Evolutionary conservation across 2,113 vertebrate species (phyloP).

Genomic region (Coreoperca whiteheadi): DNA sequence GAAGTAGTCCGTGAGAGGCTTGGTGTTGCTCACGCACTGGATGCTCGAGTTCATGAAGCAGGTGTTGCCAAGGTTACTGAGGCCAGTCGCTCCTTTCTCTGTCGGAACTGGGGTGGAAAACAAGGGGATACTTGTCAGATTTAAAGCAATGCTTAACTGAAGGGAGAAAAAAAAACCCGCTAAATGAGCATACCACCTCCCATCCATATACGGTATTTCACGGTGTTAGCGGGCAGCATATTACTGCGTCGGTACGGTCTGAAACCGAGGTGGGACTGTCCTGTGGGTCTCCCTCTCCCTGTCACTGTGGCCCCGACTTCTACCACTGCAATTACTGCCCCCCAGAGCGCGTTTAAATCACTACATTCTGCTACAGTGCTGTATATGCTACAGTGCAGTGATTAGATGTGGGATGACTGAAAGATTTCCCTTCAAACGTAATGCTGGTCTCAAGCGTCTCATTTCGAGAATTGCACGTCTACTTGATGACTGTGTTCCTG

Average conservation of each 20-base stretch:
- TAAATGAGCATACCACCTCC: too few species aligned
- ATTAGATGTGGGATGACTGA: background rate
- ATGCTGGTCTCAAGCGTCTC: too few species aligned
- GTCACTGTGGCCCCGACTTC: background rate
- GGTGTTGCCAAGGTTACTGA: slow-evolving; percentile 98
- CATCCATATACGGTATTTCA: background rate
- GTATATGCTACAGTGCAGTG: background rate
- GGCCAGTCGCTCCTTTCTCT: slow-evolving; percentile 97
- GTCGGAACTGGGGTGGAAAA: slow-evolving; percentile 89
- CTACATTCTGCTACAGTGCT: background rate
- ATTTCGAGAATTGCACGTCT: too few species aligned
- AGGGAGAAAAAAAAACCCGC: background rate
- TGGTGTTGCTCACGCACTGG: slow-evolving; percentile 99
- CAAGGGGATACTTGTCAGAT: background rate
- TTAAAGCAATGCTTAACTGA: background rate
- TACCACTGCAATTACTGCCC: background rate
- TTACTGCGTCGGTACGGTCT: background rate
- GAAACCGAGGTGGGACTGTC: background rate
- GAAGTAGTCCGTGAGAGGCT: slow-evolving; percentile 96
- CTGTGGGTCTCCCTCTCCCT: background rate
- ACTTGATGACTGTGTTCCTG: too few species aligned
- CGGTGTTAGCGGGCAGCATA: background rate
- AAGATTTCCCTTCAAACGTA: background rate
- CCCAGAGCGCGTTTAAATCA: background rate
- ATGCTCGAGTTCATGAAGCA: slow-evolving; percentile 99